Evolutionary conservation across 2,113 vertebrate genomes (phyloP).

Genomic region (Macheiramphus alcinus): DNA sequence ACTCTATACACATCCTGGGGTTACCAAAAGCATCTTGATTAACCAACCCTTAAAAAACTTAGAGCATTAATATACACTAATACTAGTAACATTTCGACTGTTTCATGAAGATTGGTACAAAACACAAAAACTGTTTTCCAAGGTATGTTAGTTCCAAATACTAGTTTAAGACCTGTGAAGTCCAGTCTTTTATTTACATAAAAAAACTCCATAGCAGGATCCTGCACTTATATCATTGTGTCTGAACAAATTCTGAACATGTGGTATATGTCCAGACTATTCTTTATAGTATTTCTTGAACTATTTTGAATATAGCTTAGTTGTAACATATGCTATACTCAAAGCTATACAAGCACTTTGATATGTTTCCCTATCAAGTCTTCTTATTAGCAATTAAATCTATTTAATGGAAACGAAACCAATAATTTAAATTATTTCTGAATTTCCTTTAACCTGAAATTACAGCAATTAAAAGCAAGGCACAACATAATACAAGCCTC

Average conservation of each 20-base stretch:
- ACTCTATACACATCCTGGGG: neutral
- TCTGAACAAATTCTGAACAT: neutral
- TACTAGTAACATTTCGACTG: neutral
- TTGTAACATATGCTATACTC: neutral
- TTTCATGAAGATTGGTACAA: neutral
- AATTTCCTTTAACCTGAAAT: conserved; percentile 9
- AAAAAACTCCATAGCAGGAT: neutral
- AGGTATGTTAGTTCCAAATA: neutral
- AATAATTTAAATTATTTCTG: neutral
- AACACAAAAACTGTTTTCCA: neutral
- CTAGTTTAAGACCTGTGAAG: neutral
- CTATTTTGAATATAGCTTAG: neutral
- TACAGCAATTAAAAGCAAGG: conserved; percentile 63
- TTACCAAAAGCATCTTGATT: neutral
- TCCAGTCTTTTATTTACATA: neutral
- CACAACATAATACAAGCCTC: conserved; percentile 55
- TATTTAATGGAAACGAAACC: neutral
- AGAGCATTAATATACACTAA: neutral
- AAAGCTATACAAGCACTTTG: neutral
- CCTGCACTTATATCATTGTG: neutral
- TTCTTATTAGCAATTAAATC: neutral
- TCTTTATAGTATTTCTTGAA: neutral
- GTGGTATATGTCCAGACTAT: neutral
- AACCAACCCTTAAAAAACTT: neutral
- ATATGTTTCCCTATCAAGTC: neutral